Conservation (phyloP, 2,888 invertebrate genomes). For the Folsomia candida region DNA sequence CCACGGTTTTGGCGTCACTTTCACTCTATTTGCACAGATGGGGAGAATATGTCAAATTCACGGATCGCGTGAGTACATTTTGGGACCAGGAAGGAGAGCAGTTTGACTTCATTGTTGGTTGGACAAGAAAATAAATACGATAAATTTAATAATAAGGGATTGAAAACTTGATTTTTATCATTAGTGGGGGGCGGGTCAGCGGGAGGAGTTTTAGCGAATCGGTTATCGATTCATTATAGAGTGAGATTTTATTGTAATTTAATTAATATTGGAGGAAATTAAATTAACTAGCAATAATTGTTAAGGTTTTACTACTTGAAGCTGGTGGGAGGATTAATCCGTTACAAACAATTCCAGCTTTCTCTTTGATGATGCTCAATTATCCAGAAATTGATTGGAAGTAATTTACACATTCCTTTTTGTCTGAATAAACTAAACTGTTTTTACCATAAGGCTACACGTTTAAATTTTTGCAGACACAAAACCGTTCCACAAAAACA, state of each 20-base stretch:
- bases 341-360: constrained; percentile 41
- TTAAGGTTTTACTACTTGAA: constrained; percentile 37
- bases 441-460: not conserved
- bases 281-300: not conserved
- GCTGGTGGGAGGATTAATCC: constrained; percentile 43
- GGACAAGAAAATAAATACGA: not conserved
- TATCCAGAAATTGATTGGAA: constrained; percentile 41
- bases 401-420: not conserved
- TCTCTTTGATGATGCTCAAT: constrained; percentile 43
- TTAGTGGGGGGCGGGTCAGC: constrained; percentile 28
- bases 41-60: constrained; percentile 41
- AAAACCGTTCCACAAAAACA: constrained; percentile 33
- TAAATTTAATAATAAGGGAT: no score
- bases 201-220: constrained; percentile 36
- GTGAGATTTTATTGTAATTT: not conserved
- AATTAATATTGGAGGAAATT: not conserved
- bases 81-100: constrained; percentile 40
- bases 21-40: constrained; percentile 34
- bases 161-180: constrained; percentile 2
- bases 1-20: constrained; percentile 36
- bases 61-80: constrained; percentile 36
- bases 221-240: constrained; percentile 27
- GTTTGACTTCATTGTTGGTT: constrained; percentile 43
- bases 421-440: not conserved
- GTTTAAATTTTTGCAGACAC: constrained; percentile 12